These are phyloP conservation scores for Anabacerthia variegaticeps DNA, from an alignment of 2,797 vertebrate species.

Conservation along the genomic window DNA sequence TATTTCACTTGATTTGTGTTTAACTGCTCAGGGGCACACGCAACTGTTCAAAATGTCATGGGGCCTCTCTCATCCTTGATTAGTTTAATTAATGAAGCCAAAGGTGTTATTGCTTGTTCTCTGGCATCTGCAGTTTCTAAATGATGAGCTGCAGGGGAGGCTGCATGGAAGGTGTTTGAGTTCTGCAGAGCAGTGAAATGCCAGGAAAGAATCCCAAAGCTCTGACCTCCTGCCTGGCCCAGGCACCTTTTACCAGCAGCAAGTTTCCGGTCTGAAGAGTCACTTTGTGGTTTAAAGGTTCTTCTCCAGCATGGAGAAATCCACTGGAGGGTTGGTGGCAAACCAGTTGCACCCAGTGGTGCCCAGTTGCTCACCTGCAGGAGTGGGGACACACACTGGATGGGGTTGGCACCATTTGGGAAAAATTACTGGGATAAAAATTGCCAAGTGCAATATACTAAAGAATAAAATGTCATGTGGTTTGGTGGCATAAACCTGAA, in stretches of 20 bases:
- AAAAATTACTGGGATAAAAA: background rate
- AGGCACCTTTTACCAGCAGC: background rate
- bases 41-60: background rate
- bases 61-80: background rate
- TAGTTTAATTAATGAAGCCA: background rate
- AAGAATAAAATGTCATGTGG: background rate
- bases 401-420: rapidly evolving
- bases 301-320: background rate
- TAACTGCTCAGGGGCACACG: background rate
- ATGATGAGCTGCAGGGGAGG: background rate
- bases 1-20: background rate
- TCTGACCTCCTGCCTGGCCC: background rate
- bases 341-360: background rate
- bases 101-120: background rate
- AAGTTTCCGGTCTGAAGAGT: background rate
- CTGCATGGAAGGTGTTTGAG: background rate
- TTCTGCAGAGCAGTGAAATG: background rate
- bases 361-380: background rate
- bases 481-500: background rate
- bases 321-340: background rate
- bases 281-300: background rate
- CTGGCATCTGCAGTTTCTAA: background rate
- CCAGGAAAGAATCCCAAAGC: background rate
- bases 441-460: background rate
- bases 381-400: background rate